Conservation (phyloP, 2,797 vertebrate species). For the Hippocampus kuda region DNA sequence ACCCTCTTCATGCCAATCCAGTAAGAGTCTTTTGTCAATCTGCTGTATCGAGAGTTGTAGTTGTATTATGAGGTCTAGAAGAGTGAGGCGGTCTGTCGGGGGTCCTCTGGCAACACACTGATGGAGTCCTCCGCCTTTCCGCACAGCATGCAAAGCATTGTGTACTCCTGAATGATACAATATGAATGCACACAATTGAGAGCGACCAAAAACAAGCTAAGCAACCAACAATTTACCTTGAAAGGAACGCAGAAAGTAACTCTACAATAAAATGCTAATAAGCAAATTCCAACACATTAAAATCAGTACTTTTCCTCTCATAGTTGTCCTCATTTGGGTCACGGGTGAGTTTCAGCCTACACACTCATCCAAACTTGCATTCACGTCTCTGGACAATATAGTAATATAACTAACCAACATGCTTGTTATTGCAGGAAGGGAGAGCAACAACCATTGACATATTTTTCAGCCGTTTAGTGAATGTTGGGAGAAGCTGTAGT, state of each 20-base stretch:
- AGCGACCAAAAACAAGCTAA: neutral
- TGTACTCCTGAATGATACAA: constrained; percentile 75
- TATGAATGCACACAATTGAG: neutral
- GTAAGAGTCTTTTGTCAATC: neutral
- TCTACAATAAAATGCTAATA: neutral
- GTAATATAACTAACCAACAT: too few species aligned
- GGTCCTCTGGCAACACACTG: constrained; percentile 90
- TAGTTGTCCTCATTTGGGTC: too few species aligned
- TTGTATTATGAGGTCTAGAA: constrained; percentile 59
- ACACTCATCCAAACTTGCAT: too few species aligned
- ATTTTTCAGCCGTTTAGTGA: too few species aligned
- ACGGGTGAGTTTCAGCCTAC: too few species aligned
- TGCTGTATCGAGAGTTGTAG: neutral
- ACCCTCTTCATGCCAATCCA: neutral
- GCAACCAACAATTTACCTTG: neutral
- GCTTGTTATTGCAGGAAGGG: too few species aligned
- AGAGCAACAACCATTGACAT: too few species aligned
- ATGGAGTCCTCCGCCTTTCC: constrained; percentile 92
- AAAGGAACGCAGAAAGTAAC: neutral
- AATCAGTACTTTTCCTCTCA: too few species aligned
- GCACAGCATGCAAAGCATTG: constrained; percentile 94
- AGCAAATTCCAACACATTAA: neutral
- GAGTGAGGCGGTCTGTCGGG: constrained; percentile 81
- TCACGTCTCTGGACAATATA: too few species aligned
- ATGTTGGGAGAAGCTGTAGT: too few species aligned